Percentiles rank a stretch among this genome's conserved stretches.
phyloP scores from a whole-genome alignment of 2,113 vertebrate genomes.

The Shinisaurus crocodilurus region DNA sequence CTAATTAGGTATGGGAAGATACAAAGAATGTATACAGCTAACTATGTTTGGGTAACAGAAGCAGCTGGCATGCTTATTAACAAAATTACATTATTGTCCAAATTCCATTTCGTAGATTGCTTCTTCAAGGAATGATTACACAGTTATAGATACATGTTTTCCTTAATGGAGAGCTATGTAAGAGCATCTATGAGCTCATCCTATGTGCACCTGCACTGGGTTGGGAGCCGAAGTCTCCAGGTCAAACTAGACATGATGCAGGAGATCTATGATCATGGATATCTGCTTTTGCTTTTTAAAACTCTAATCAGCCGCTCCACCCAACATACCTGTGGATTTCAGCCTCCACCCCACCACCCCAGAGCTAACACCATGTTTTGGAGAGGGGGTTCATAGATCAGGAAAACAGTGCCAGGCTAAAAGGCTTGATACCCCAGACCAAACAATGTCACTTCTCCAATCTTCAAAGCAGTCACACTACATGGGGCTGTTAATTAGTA shows the following conservation, averaged over 20 bases:
- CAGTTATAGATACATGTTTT: neutral
- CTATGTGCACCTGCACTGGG: neutral
- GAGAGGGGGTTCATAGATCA: neutral
- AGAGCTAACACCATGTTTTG: neutral
- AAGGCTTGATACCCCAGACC: neutral
- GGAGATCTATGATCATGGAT: neutral
- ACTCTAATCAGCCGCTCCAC: neutral
- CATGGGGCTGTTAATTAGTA: neutral
- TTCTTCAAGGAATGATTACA: neutral
- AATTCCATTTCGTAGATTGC: neutral
- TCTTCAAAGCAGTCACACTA: neutral
- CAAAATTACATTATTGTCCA: constrained; percentile 1
- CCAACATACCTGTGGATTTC: neutral
- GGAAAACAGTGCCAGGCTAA: neutral
- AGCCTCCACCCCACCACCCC: no score
- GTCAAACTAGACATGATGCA: neutral
- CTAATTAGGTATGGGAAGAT: neutral
- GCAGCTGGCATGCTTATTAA: neutral
- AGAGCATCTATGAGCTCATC: neutral
- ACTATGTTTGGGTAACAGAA: neutral
- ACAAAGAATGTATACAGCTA: neutral
- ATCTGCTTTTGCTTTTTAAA: neutral
- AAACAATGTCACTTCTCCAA: neutral
- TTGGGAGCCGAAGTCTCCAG: neutral
- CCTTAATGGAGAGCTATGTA: neutral